These are phyloP conservation scores for Perognathus longimembris DNA, from an alignment of 2,113 vertebrate species.

Conservation along the genomic window DNA sequence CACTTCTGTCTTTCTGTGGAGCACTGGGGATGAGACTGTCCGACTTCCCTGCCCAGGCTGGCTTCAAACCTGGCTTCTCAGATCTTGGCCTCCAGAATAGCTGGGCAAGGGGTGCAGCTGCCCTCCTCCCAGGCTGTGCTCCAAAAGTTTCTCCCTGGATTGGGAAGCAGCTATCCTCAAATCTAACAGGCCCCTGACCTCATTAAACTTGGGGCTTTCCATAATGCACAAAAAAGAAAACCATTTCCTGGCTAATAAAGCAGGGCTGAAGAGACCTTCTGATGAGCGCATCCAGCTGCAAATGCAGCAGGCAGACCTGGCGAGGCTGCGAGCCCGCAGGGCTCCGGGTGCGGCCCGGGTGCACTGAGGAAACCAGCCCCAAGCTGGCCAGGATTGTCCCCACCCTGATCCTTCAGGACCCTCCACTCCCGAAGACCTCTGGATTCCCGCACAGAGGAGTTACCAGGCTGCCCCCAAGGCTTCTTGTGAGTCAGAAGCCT, in stretches of 20 bases:
- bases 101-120: no score
- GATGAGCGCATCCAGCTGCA: slow-evolving; percentile 16
- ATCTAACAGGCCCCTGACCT: slow-evolving; percentile 43
- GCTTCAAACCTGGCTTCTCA: no score
- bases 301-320: no score
- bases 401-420: slow-evolving; percentile 26
- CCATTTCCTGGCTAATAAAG: slow-evolving; percentile 71
- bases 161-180: slow-evolving; percentile 1
- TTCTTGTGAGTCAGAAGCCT: slow-evolving; percentile 5
- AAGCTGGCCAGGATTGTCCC: slow-evolving; percentile 53
- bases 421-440: background rate
- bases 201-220: slow-evolving; percentile 70
- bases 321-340: no score
- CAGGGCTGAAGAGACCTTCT: slow-evolving; percentile 54
- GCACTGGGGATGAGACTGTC: no score
- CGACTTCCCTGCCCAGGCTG: no score
- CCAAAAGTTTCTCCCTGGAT: background rate
- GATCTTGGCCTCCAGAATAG: no score
- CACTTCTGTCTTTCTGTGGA: no score
- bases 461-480: background rate
- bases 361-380: slow-evolving; percentile 60
- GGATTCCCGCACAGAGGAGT: background rate
- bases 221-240: slow-evolving; percentile 72
- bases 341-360: no score
- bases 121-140: background rate